phyloP scores from a whole-genome alignment of 2,113 vertebrate species.

The Pluvialis apricaria region DNA sequence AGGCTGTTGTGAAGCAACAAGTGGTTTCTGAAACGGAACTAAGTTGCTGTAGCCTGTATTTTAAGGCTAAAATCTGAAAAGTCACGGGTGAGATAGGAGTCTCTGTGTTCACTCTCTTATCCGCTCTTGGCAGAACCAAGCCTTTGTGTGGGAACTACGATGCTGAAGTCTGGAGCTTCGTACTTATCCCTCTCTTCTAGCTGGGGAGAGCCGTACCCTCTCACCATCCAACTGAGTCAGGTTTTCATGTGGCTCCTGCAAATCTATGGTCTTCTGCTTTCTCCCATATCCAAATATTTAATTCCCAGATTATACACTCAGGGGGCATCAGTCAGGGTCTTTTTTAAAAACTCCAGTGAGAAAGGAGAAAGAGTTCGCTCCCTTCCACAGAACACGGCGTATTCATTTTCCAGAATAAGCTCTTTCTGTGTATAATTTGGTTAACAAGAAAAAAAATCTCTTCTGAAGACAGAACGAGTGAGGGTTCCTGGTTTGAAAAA shows the following conservation, averaged over 20 bases:
- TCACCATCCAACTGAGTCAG: background rate
- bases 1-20: background rate
- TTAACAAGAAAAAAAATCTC: background rate
- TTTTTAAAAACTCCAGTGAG: background rate
- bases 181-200: background rate
- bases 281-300: background rate
- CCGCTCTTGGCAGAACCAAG: background rate
- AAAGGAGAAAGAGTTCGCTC: background rate
- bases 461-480: background rate
- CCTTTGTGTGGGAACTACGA: background rate
- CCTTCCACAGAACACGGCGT: background rate
- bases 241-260: background rate
- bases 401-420: background rate
- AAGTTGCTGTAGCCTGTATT: background rate
- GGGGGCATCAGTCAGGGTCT: background rate
- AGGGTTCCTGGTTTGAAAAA: slow-evolving; percentile 13
- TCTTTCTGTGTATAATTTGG: background rate
- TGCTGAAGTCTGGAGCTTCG: background rate
- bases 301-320: background rate
- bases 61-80: slow-evolving; percentile 34
- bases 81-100: background rate
- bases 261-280: background rate
- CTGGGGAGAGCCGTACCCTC: background rate
- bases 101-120: background rate
- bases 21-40: slow-evolving; percentile 9